Percentiles rank a stretch among this genome's conserved stretches.
These are phyloP conservation scores for Malurus splendens DNA, from an alignment of 2,797 vertebrate species.

Conservation along the genomic window DNA sequence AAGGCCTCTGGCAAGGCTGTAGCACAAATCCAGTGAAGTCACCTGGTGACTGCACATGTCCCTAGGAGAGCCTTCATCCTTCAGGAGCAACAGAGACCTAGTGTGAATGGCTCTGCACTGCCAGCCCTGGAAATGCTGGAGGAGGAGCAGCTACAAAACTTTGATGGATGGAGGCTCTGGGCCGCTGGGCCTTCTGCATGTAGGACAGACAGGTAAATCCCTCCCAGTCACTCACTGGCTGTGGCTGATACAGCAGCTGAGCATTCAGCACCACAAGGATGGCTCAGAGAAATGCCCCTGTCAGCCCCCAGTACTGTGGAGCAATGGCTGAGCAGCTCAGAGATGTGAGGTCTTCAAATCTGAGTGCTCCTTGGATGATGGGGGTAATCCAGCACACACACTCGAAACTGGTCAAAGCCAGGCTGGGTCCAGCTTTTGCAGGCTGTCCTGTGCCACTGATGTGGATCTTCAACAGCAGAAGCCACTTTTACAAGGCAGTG, in stretches of 20 bases:
- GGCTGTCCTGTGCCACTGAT: background rate
- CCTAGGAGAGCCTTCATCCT: background rate
- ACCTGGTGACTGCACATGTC: background rate
- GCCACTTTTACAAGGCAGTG: background rate
- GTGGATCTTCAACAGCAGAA: background rate
- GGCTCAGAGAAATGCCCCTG: background rate
- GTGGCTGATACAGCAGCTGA: background rate
- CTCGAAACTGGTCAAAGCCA: background rate
- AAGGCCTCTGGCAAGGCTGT: background rate
- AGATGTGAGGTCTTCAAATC: background rate
- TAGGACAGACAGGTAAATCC: background rate
- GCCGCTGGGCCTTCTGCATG: background rate
- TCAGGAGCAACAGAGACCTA: background rate
- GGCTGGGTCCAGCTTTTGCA: background rate
- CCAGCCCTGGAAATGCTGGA: background rate
- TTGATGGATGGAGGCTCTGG: background rate
- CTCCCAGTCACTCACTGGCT: fast-evolving
- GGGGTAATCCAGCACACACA: fast-evolving
- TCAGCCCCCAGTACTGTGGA: background rate
- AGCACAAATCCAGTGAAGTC: background rate
- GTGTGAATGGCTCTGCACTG: fast-evolving
- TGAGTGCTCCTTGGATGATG: fast-evolving
- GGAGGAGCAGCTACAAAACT: background rate
- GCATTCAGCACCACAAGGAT: background rate
- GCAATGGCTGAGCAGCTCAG: background rate